Evolutionary conservation across 2,113 vertebrate genomes (phyloP).

Genomic region (Pomatorhinus ruficollis): DNA sequence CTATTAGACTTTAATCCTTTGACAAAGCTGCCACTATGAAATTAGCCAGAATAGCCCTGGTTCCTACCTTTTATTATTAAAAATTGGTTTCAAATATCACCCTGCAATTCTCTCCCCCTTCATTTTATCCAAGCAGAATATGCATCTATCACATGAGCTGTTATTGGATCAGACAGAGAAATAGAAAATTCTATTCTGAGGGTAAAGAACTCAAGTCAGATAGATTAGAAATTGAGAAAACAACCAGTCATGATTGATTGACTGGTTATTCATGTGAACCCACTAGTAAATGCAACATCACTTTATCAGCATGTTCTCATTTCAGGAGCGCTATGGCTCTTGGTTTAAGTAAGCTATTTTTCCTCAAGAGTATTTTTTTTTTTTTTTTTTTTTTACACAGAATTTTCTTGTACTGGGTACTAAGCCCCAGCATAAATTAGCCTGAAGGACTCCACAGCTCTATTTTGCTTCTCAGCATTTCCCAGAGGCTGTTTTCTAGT

Average conservation of each 20-base stretch:
- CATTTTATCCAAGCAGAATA: neutral
- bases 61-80: neutral
- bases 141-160: neutral
- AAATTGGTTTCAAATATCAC: neutral
- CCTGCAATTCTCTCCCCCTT: neutral
- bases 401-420: neutral
- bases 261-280: conserved; percentile 26
- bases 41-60: neutral
- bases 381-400: neutral
- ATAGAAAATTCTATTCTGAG: neutral
- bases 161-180: conserved; percentile 9
- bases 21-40: neutral
- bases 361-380: neutral
- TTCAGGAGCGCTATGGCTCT: neutral
- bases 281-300: conserved; percentile 26
- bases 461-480: neutral
- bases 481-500: neutral
- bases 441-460: neutral
- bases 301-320: conserved; percentile 2
- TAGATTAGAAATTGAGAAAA: conserved; percentile 28
- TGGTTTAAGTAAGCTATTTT: conserved; percentile 28
- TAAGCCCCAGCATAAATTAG: neutral
- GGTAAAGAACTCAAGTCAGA: neutral
- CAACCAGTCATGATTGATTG: conserved; percentile 24
- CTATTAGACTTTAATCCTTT: neutral